Conservation (phyloP, 2,797 vertebrate species). For the Cryptoblepharus egeriae region DNA sequence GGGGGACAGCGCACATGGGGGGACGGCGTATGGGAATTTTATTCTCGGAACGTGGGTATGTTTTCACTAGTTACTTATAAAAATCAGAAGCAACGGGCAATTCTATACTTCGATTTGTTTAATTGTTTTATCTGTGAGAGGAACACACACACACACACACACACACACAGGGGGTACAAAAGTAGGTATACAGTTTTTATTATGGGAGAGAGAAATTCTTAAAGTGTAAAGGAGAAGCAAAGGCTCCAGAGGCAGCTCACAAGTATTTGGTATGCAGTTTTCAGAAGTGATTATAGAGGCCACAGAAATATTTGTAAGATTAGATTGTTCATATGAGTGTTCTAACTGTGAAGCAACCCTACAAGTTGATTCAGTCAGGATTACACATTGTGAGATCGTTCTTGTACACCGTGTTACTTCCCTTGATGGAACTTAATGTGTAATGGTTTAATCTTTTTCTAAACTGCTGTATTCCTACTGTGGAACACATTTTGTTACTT, state of each 20-base stretch:
- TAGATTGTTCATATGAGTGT: not conserved
- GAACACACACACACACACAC: no score
- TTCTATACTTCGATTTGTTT: slow-evolving; percentile 3
- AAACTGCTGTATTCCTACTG: slow-evolving; percentile 32
- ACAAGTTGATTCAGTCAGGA: not conserved
- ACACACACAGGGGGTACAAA: no score
- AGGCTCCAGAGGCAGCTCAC: not conserved
- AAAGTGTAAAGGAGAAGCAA: not conserved
- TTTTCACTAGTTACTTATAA: not conserved
- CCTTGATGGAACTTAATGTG: slow-evolving; percentile 10
- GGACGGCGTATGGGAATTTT: no score
- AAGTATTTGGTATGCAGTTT: not conserved
- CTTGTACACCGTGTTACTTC: not conserved
- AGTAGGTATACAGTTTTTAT: no score
- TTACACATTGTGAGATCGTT: not conserved
- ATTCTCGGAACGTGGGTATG: no score
- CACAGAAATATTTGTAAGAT: not conserved
- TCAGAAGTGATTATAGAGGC: not conserved
- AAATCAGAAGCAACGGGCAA: not conserved
- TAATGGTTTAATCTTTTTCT: slow-evolving; percentile 38
- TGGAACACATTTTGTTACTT: slow-evolving; percentile 46
- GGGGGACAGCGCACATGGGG: no score
- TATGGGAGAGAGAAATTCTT: slow-evolving; percentile 4
- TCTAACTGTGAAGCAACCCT: slow-evolving; percentile 8
- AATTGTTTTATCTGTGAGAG: slow-evolving; percentile 26